A percentile compares a stretch with the other conserved stretches of the same genome.
Conservation (phyloP, 1,140 invertebrate species). For the Pomacea maculata region DNA sequence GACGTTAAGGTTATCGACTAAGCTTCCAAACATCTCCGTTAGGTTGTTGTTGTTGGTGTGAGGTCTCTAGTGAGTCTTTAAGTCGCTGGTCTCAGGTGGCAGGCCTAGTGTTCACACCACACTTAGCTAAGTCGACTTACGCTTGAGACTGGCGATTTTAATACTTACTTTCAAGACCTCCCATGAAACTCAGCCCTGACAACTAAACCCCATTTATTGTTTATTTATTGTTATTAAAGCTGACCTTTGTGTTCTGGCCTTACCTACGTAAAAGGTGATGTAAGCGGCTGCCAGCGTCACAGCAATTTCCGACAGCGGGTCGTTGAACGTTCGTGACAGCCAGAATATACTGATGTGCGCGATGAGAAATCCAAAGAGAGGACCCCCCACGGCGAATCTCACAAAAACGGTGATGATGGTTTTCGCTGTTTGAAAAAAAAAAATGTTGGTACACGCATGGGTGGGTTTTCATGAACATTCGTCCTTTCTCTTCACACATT, state of each 20-base stretch:
- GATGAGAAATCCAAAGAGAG: conserved; percentile 63
- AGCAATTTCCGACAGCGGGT: conserved; percentile 64
- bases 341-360: conserved; percentile 60
- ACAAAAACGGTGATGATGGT: conserved; percentile 49
- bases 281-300: conserved; percentile 66
- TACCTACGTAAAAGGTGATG: conserved; percentile 65
- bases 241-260: conserved; percentile 23
- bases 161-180: not conserved
- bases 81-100: no score
- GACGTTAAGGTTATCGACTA: no score
- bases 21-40: no score
- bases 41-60: no score
- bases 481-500: no score
- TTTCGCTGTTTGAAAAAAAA: conserved; percentile 35
- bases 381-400: conserved; percentile 59
- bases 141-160: no score
- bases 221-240: not conserved
- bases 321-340: conserved; percentile 64
- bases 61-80: no score
- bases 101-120: no score
- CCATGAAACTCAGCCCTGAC: not conserved
- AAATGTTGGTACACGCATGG: no score
- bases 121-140: no score
- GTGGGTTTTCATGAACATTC: no score
- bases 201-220: not conserved